phyloP scores from a whole-genome alignment of 1,140 invertebrate genomes.

The Pantala flavescens region DNA sequence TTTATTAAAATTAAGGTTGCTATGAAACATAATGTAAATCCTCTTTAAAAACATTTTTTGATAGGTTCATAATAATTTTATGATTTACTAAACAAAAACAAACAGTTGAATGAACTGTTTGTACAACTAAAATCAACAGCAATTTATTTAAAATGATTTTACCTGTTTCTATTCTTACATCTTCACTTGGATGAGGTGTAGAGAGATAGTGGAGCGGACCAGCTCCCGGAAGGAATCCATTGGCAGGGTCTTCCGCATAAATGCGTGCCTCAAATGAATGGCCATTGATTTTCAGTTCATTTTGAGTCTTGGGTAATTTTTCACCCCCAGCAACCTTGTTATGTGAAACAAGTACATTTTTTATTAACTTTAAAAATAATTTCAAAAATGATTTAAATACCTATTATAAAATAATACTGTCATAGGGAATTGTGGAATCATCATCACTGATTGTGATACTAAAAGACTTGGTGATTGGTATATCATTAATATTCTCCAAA shows the following conservation, averaged over 20 bases:
- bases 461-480: no score
- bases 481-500: no score
- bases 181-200: slow-evolving; percentile 44
- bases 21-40: no score
- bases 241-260: slow-evolving; percentile 83
- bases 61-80: no score
- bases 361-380: not conserved
- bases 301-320: slow-evolving; percentile 64
- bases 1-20: no score
- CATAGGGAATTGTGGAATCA: no score
- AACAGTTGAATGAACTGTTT: no score
- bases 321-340: slow-evolving; percentile 69
- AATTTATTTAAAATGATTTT: not conserved
- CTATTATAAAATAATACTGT: no score
- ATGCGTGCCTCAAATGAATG: slow-evolving; percentile 91
- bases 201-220: slow-evolving; percentile 62
- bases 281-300: slow-evolving; percentile 62
- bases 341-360: slow-evolving; percentile 13
- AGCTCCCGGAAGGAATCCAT: slow-evolving; percentile 81
- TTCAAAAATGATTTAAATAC: not conserved
- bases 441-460: no score
- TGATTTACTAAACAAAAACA: no score
- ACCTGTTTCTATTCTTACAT: slow-evolving; percentile 70
- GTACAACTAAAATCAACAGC: no score
- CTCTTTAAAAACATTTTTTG: no score